Base-by-base conservation (phyloP, 2,888 invertebrate species). In the Schizotus pectinicornis region DNA sequence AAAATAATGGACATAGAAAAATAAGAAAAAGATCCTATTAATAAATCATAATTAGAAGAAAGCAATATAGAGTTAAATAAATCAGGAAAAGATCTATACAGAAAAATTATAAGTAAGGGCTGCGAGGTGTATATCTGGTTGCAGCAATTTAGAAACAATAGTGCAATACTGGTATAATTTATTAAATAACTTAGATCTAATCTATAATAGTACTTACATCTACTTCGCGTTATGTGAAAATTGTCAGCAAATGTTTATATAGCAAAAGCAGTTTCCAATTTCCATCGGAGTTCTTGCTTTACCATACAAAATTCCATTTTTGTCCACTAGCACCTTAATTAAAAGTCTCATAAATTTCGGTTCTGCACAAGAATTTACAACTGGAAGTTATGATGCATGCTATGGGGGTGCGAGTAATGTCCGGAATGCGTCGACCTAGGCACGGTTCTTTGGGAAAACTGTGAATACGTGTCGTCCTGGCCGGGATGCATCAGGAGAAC, bases 401-500 rank as follows among this genome's bases (percentile, higher is more conserved):
- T 67, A 60, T 73, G 73, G 0, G 77, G 78, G 71, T 79, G 78
- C 0, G 77, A 74, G 64, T 78, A 78, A 65, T 78, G 78, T 47
- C 77, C 77, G n/a, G 77, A 78, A 66, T 78, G 79, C 11, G 74
- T 75, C 0, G 79, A 78, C 59, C 78, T 69, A 1, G 79, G 78
- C 6, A 79, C 79, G 0, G 89, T 89, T 63, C 90, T 80, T 65
- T 88, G 88, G 0, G 91, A 91, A 77, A 91, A 91, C 72, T 92
- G 91, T 0, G 91, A 91, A 75, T 90, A 91, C 1, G 88, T 87
- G 74, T 92, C 92, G 72, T 86, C 84, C 74, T 85, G 83, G 7
- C 85, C 84, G 0, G 85, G 81, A 35, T 90, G 91, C 82, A 92
- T 89, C 70, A 95, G 81, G 46, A 95, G 81, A 6, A 95, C 94